These are phyloP conservation scores for Sphyrna mokarran DNA, from an alignment of 2,113 vertebrate species.

Conservation along the genomic window DNA sequence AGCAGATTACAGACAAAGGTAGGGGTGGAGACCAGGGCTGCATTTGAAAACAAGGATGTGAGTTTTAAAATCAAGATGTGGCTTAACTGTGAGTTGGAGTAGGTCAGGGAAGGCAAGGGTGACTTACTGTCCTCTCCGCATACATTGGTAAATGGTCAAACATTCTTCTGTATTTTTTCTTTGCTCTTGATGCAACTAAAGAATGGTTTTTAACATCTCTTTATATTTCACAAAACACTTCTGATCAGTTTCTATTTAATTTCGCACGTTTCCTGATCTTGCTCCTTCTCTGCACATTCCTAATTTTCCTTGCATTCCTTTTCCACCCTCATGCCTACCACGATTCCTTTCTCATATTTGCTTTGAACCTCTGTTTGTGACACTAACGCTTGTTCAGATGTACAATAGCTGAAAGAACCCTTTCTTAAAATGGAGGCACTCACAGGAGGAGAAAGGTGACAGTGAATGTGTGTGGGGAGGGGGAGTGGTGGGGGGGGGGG, in stretches of 20 bases:
- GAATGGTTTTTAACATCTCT: not conserved
- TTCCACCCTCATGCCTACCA: not conserved
- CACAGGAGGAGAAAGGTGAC: not conserved
- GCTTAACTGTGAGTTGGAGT: not conserved
- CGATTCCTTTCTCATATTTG: not conserved
- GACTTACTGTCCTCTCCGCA: not conserved
- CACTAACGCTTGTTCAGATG: not conserved
- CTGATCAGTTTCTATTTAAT: not conserved
- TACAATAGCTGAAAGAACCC: not conserved
- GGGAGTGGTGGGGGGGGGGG: too few relatives aligned
- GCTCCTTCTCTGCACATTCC: not conserved
- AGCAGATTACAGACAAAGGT: not conserved
- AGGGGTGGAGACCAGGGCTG: not conserved
- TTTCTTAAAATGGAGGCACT: not conserved
- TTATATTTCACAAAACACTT: not conserved
- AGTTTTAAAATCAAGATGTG: not conserved
- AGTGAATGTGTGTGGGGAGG: too few relatives aligned
- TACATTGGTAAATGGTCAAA: not conserved
- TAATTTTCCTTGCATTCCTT: not conserved
- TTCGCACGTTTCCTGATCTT: not conserved
- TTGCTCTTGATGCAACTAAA: not conserved
- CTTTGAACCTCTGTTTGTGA: too few relatives aligned
- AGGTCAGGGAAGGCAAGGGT: not conserved
- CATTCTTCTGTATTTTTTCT: not conserved
- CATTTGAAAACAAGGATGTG: not conserved